These are phyloP conservation scores for Yponomeuta cagnagella DNA, from an alignment of 2,888 invertebrate species.

Conservation along the genomic window DNA sequence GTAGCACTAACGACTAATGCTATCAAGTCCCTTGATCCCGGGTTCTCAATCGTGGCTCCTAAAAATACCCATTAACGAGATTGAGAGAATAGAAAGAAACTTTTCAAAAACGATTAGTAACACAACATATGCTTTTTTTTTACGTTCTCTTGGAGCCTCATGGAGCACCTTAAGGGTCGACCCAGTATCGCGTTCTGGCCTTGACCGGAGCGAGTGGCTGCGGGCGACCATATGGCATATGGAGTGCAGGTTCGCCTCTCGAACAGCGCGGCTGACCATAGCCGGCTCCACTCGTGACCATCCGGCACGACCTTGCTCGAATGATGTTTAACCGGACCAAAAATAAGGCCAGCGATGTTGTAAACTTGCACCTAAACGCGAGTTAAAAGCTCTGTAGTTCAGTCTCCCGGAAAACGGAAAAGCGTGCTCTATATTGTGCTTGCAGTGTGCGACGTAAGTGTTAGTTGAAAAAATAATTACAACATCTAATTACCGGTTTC, in stretches of 20 bases:
- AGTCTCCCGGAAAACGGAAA: slow-evolving; percentile 11
- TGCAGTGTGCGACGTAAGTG: slow-evolving; percentile 30
- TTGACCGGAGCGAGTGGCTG: slow-evolving; percentile 39
- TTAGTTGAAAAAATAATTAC: slow-evolving; percentile 34
- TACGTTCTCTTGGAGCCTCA: too few species aligned
- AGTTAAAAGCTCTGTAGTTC: not conserved
- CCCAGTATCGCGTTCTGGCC: slow-evolving; percentile 30
- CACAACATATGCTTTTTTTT: too few species aligned
- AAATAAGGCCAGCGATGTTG: slow-evolving; percentile 21
- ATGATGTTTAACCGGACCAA: slow-evolving; percentile 33
- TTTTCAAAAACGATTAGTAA: too few species aligned
- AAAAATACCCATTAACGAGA: too few species aligned
- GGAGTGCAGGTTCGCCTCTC: slow-evolving; percentile 36
- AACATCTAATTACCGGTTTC: slow-evolving; percentile 47
- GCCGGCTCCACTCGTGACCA: slow-evolving; percentile 41
- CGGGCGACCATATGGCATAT: slow-evolving; percentile 43
- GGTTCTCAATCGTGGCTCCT: too few species aligned
- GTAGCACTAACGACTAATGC: too few species aligned
- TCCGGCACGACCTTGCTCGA: slow-evolving; percentile 38
- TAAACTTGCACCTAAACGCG: slow-evolving; percentile 4
- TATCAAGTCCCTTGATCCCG: too few species aligned
- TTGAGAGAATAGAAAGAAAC: too few species aligned
- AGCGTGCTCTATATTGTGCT: slow-evolving; percentile 4
- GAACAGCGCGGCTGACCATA: slow-evolving; percentile 35
- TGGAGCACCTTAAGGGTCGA: slow-evolving; percentile 24